Conservation (phyloP, 2,113 vertebrate species). For the Coracopsis vasa region DNA sequence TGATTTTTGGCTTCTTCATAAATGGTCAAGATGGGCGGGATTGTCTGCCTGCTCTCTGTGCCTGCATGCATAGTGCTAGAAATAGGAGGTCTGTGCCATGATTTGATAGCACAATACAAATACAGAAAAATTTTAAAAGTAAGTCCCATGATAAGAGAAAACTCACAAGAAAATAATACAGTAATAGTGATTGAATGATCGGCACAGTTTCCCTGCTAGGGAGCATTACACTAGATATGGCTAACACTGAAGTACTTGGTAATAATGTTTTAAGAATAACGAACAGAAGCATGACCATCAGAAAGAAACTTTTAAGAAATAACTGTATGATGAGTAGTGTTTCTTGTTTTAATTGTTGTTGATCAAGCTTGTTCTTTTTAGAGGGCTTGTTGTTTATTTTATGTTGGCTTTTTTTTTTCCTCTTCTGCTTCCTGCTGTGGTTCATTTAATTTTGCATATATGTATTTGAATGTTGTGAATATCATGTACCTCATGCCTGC, state of each 20-base stretch:
- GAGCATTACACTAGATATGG: background rate
- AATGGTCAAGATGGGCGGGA: background rate
- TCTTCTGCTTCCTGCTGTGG: background rate
- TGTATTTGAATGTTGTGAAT: background rate
- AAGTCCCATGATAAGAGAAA: background rate
- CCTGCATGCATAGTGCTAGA: background rate
- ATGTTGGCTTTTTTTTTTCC: background rate
- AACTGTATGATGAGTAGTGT: background rate
- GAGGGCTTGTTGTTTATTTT: background rate
- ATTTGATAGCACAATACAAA: background rate
- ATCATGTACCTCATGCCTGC: background rate
- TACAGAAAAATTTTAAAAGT: background rate
- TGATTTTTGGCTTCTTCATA: background rate
- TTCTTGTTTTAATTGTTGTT: background rate
- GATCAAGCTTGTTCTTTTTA: background rate
- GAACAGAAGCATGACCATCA: background rate
- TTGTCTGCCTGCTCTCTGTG: background rate
- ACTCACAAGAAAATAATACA: background rate
- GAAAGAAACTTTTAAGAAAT: background rate
- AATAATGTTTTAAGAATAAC: background rate
- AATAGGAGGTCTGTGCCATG: fast-evolving
- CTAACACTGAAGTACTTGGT: background rate
- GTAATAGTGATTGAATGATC: background rate
- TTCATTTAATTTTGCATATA: background rate
- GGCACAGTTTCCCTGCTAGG: background rate